Base-by-base conservation (phyloP, 64 coral and sea anemone genomes). In the Pocillopora damicornis region DNA sequence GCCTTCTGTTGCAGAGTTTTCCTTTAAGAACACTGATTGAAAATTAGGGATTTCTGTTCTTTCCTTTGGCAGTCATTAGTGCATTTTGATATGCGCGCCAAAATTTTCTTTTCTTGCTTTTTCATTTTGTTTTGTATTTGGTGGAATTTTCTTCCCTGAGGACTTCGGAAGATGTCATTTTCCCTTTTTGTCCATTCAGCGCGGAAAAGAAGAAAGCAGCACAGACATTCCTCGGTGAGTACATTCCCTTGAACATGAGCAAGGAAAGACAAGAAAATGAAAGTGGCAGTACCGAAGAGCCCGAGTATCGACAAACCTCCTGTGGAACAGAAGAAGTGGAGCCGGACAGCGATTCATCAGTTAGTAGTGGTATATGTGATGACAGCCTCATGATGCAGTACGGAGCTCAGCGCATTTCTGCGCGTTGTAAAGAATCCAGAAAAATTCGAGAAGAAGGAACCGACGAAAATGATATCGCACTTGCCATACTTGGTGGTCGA, bases 381-480 rank as follows among this genome's bases (percentile, higher is more conserved):
- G 81, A 85, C 18, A 42, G 68, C 7, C 11, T 73, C 11, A 85
- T 85, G 81, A 42, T 72, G 20, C 81, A 85, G 18, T 85, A 73
- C 68, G 81, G 81, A 5, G 63, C 81, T 13, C 37, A 73, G 68
- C 81, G 81, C 37, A 14, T 14, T 35, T 85, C 65, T 4, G 2
- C 60, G 22, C 81, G 45, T 56, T 22, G 22, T 37, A 72, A 15
- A 17, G 61, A 58, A 57, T 22, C 64, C 36, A 72, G 17, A 17
- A 17, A 30, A 85, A 11, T 22, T 15, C 4, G 23, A 73, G 15
- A 9, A 85, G 16, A 18, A 18, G 65, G 57, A 13, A 72, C 18
- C 8, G 65, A 85, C 20, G 35, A 85, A 42, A 85, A 85, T 65
- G 81, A 85, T 34, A 18, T 45, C 12, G 81, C 81, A 42, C 81